Percentiles rank a stretch among this genome's conserved stretches.
These are phyloP conservation scores for Hyperopisus bebe DNA, from an alignment of 2,113 vertebrate genomes.

Conservation along the genomic window DNA sequence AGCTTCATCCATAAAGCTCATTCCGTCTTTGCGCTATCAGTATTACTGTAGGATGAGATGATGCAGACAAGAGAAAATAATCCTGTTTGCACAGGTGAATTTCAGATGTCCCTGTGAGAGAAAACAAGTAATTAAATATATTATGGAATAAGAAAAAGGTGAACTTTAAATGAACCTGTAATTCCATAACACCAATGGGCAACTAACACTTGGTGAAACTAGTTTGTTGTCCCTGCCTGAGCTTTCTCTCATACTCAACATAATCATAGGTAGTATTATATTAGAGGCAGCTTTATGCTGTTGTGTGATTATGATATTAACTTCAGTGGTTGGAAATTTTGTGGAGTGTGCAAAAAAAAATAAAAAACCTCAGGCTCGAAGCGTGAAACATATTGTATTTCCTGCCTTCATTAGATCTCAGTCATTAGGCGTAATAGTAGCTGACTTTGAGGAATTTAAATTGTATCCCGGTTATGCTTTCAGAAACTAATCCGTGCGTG, in stretches of 20 bases:
- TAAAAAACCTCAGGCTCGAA: neutral
- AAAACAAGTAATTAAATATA: neutral
- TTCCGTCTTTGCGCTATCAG: neutral
- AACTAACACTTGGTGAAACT: neutral
- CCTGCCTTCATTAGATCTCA: constrained; percentile 8
- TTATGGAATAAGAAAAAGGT: neutral
- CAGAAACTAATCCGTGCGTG: constrained; percentile 39
- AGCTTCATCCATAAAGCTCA: neutral
- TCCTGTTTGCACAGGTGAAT: neutral
- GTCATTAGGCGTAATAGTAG: constrained; percentile 18
- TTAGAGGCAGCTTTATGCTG: neutral
- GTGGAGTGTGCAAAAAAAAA: neutral
- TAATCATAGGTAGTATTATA: neutral
- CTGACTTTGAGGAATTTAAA: constrained; percentile 15
- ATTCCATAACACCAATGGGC: neutral
- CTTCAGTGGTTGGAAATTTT: neutral
- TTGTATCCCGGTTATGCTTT: constrained; percentile 17
- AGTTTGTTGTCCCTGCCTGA: neutral
- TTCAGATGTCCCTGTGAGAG: neutral
- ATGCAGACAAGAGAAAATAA: neutral
- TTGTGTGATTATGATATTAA: neutral
- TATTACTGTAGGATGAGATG: neutral
- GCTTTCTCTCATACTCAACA: neutral
- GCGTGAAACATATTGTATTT: constrained; percentile 7
- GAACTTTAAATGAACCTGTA: neutral